phyloP scores from a whole-genome alignment of 2,888 invertebrate species.

The Melangyna quadrimaculata region DNA sequence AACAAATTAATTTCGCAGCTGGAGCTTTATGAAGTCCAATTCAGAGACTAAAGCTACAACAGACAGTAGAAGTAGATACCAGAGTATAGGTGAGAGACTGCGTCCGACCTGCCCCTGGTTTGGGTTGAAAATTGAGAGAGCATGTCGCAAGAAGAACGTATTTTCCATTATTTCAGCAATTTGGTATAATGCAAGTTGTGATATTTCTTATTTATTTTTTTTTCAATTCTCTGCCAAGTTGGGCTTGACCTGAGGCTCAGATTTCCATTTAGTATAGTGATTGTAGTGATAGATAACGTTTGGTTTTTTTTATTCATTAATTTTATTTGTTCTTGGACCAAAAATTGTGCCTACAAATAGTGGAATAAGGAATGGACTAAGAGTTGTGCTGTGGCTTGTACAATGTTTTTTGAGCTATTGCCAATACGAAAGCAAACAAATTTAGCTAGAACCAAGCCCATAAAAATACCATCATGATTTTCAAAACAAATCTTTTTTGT shows the following conservation, averaged over 20 bases:
- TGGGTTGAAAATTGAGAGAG: constrained; percentile 19
- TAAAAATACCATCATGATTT: too few relatives aligned
- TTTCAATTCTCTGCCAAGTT: constrained; percentile 16
- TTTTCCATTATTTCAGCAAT: constrained; percentile 56
- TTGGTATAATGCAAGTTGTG: constrained; percentile 30
- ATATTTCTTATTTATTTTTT: background rate
- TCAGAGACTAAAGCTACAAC: background rate
- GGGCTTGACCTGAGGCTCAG: constrained; percentile 45
- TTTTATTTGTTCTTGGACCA: constrained; percentile 9
- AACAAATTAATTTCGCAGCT: constrained; percentile 72
- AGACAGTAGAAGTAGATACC: background rate
- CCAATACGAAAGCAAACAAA: background rate
- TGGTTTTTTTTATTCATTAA: background rate
- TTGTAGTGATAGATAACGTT: constrained; percentile 27
- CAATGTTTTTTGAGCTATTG: background rate
- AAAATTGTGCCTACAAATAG: constrained; percentile 11
- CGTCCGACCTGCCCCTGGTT: background rate
- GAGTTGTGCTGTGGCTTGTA: background rate
- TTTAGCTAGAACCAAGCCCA: too few relatives aligned
- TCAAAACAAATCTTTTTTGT: too few relatives aligned
- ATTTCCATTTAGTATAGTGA: constrained; percentile 13
- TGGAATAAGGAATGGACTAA: background rate
- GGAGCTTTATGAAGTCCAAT: constrained; percentile 35
- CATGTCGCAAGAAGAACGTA: constrained; percentile 56
- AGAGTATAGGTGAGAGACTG: background rate